Evolutionary conservation across 2,888 invertebrate genomes (phyloP).

Genomic region (Pterobdella sp.): DNA sequence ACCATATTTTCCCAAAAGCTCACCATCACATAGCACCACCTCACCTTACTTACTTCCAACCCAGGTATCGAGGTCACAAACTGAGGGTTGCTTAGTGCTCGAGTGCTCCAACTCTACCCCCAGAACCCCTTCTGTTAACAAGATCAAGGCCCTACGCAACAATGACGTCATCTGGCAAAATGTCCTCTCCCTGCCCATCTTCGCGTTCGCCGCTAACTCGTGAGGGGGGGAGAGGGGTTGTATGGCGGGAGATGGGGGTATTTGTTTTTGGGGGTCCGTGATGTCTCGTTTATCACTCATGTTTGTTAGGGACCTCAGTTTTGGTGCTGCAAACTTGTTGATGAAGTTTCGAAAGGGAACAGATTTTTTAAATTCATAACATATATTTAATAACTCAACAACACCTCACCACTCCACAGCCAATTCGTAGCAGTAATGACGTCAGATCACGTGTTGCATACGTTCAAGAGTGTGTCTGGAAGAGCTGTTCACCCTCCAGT

Average conservation of each 20-base stretch:
- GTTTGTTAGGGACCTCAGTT: not conserved
- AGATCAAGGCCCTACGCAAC: not conserved
- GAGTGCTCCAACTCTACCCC: slow-evolving; percentile 31
- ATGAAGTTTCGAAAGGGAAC: not conserved
- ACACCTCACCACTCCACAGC: slow-evolving; percentile 42
- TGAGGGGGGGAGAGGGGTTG: not conserved
- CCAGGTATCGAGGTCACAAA: slow-evolving; percentile 8
- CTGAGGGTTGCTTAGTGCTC: not conserved
- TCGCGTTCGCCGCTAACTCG: slow-evolving; percentile 33
- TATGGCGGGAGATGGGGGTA: too few relatives aligned
- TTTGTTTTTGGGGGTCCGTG: slow-evolving; percentile 15
- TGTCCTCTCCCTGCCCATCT: slow-evolving; percentile 43
- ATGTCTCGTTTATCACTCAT: not conserved
- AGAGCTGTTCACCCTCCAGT: slow-evolving; percentile 56
- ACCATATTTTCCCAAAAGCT: too few relatives aligned
- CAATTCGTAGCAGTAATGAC: slow-evolving; percentile 61
- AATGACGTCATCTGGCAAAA: slow-evolving; percentile 46
- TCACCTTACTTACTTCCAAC: too few relatives aligned
- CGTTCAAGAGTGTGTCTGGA: slow-evolving; percentile 55
- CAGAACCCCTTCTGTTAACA: not conserved
- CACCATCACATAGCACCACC: not conserved
- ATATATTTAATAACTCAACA: slow-evolving; percentile 3
- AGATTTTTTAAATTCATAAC: too few relatives aligned
- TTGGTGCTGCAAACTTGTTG: not conserved
- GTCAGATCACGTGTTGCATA: slow-evolving; percentile 63